A percentile compares a stretch with the other conserved stretches of the same genome.
Conservation (phyloP, 2,113 vertebrate genomes). For the Prunella himalayana region DNA sequence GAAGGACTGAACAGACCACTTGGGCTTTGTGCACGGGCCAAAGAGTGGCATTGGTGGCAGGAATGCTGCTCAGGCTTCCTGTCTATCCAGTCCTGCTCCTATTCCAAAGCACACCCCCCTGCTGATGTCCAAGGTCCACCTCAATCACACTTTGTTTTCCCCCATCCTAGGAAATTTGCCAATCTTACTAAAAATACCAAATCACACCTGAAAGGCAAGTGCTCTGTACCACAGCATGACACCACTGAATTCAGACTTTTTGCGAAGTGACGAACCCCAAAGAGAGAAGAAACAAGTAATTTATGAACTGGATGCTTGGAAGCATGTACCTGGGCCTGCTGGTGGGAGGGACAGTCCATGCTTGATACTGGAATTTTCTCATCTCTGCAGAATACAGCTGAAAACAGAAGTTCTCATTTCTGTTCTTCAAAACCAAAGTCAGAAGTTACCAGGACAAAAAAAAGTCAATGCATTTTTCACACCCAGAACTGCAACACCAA, state of each 20-base stretch:
- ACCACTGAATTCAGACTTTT: background rate
- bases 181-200: background rate
- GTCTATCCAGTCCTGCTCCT: background rate
- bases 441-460: background rate
- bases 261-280: background rate
- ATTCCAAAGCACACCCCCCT: background rate
- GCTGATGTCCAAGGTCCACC: rapidly evolving
- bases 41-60: background rate
- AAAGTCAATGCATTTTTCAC: background rate
- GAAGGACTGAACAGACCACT: background rate
- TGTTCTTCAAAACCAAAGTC: background rate
- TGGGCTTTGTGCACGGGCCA: rapidly evolving
- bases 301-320: background rate
- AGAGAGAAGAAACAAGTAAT: background rate
- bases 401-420: background rate
- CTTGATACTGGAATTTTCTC: background rate
- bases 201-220: background rate
- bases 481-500: background rate
- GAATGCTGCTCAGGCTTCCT: background rate
- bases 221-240: rapidly evolving
- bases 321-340: background rate
- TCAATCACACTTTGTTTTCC: background rate
- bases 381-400: background rate
- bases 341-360: background rate
- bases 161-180: background rate